phyloP scores from a whole-genome alignment of 2,113 vertebrate genomes.

The Campylorhamphus procurvoides region DNA sequence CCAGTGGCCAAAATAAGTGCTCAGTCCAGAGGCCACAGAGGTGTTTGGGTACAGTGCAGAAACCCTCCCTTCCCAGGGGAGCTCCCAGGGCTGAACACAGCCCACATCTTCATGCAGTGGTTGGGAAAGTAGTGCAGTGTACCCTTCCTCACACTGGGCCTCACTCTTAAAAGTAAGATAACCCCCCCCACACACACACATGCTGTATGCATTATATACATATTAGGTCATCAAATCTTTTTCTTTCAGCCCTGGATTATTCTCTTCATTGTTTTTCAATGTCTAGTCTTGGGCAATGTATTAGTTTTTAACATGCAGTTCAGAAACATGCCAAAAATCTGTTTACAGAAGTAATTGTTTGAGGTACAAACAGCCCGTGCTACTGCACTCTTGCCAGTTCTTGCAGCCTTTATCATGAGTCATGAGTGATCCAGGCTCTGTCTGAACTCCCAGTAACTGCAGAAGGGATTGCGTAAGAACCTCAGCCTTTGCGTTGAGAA shows the following conservation, averaged over 20 bases:
- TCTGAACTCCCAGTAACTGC: slow-evolving; percentile 45
- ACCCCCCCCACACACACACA: not conserved
- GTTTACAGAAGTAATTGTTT: slow-evolving; percentile 48
- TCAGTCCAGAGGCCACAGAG: not conserved
- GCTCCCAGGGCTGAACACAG: not conserved
- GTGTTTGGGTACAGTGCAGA: not conserved
- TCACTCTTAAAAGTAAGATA: not conserved
- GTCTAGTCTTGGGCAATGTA: not conserved
- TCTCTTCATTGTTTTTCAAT: slow-evolving; percentile 8
- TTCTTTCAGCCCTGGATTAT: slow-evolving; percentile 16
- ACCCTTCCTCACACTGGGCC: not conserved
- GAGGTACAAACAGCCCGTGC: slow-evolving; percentile 53
- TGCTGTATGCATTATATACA: slow-evolving; percentile 18
- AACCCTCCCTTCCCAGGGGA: not conserved
- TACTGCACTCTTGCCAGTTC: slow-evolving; percentile 41
- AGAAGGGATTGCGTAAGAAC: slow-evolving; percentile 32
- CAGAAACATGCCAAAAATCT: slow-evolving; percentile 39
- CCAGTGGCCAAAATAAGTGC: not conserved
- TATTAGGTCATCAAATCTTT: slow-evolving; percentile 42
- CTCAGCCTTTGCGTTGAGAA: not conserved
- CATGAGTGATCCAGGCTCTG: slow-evolving; percentile 3
- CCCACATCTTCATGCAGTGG: not conserved
- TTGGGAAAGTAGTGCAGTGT: rapidly evolving
- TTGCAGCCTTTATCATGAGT: slow-evolving; percentile 45
- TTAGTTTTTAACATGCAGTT: not conserved